Conservation (phyloP, 2,888 invertebrate genomes). For the Eupithecia subfuscata region DNA sequence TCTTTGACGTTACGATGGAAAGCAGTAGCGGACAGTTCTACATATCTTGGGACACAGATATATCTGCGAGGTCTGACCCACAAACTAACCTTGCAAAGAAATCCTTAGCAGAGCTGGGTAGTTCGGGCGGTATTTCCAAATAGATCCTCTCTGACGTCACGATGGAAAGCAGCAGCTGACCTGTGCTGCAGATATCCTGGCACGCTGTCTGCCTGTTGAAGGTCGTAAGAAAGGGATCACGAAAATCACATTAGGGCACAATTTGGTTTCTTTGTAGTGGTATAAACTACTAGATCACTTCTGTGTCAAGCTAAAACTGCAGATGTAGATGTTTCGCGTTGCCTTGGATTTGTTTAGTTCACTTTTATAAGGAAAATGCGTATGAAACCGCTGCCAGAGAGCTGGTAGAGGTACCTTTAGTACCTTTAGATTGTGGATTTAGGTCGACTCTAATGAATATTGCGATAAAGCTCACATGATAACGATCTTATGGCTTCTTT, state of each 20-base stretch:
- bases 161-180: slow-evolving; percentile 87
- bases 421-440: no score
- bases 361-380: no score
- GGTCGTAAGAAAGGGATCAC: slow-evolving; percentile 39
- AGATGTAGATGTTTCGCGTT: no score
- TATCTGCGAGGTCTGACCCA: not conserved
- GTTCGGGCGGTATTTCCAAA: slow-evolving; percentile 84
- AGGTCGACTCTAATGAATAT: no score
- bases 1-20: slow-evolving; percentile 83
- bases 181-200: slow-evolving; percentile 89
- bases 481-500: not conserved
- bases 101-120: slow-evolving; percentile 87
- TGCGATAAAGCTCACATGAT: no score
- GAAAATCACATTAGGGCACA: slow-evolving; percentile 6
- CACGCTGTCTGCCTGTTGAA: slow-evolving; percentile 83
- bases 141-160: slow-evolving; percentile 77
- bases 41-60: slow-evolving; percentile 51
- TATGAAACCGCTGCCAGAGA: no score
- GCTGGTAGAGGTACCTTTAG: no score
- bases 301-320: no score
- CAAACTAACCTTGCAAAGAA: slow-evolving; percentile 86
- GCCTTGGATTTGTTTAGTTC: no score
- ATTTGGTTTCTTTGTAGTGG: no score
- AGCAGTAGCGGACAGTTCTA: slow-evolving; percentile 52
- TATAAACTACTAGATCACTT: no score